Evolutionary conservation across 2,113 vertebrate genomes (phyloP).

Genomic region (Felis chaus): DNA sequence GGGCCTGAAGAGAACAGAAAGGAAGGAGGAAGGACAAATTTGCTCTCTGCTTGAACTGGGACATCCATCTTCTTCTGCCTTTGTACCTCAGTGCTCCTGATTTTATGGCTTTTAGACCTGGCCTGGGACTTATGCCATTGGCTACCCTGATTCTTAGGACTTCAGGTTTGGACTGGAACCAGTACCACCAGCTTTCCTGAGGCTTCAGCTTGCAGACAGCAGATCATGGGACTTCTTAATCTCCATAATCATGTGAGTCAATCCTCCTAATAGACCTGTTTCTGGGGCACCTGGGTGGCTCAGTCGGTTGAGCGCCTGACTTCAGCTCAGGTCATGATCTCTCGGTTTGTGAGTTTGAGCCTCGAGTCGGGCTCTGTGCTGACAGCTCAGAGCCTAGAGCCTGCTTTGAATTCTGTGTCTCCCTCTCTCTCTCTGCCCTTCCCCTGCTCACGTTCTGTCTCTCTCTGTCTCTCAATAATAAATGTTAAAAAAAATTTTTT

Average conservation of each 20-base stretch:
- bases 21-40: not conserved
- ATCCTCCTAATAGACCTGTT: not conserved
- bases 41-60: not conserved
- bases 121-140: not conserved
- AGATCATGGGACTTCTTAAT: not conserved
- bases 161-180: not conserved
- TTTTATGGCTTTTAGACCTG: not conserved
- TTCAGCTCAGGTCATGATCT: no score
- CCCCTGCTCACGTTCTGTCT: no score
- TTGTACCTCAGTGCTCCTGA: not conserved
- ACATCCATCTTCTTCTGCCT: not conserved
- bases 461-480: no score
- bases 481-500: no score
- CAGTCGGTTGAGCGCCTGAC: no score
- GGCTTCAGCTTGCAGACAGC: not conserved
- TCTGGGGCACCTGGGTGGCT: not conserved
- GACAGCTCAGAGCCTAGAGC: no score
- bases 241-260: not conserved
- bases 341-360: no score
- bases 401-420: no score
- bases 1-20: not conserved
- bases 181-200: not conserved
- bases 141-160: not conserved
- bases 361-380: no score
- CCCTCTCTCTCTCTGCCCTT: no score